Conservation (phyloP, 2,797 vertebrate species). For the Arrhamphus sclerolepis region DNA sequence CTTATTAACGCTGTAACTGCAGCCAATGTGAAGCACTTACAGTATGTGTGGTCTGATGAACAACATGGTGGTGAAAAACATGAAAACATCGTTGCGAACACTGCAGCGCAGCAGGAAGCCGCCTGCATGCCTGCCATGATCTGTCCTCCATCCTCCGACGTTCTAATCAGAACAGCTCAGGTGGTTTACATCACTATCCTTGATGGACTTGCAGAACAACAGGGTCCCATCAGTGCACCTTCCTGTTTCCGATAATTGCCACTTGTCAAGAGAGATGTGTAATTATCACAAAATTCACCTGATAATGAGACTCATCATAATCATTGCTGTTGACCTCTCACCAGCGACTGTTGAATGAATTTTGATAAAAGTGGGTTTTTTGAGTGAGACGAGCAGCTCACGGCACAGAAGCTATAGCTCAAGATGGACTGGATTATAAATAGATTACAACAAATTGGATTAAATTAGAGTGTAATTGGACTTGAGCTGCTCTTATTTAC, state of each 20-base stretch:
- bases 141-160: no score
- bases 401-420: no score
- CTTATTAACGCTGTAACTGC: constrained; percentile 24
- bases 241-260: constrained; percentile 18
- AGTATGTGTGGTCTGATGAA: background rate
- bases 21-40: background rate
- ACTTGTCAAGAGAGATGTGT: constrained; percentile 22
- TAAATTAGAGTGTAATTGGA: no score
- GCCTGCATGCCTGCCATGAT: no score
- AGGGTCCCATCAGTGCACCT: constrained; percentile 4
- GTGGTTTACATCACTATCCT: no score
- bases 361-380: constrained; percentile 11
- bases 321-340: constrained; percentile 25
- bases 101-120: no score
- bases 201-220: background rate
- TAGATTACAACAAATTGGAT: no score
- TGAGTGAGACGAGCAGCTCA: background rate
- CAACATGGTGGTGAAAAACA: no score
- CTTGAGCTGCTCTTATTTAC: no score
- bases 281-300: constrained; percentile 14
- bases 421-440: no score
- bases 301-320: constrained; percentile 23
- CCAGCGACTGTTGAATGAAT: constrained; percentile 5
- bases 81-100: no score
- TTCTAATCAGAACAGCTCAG: no score